A percentile compares a stretch with the other conserved stretches of the same genome.
phyloP scores from a whole-genome alignment of 2,888 invertebrate genomes.

The Rotaria socialis region DNA sequence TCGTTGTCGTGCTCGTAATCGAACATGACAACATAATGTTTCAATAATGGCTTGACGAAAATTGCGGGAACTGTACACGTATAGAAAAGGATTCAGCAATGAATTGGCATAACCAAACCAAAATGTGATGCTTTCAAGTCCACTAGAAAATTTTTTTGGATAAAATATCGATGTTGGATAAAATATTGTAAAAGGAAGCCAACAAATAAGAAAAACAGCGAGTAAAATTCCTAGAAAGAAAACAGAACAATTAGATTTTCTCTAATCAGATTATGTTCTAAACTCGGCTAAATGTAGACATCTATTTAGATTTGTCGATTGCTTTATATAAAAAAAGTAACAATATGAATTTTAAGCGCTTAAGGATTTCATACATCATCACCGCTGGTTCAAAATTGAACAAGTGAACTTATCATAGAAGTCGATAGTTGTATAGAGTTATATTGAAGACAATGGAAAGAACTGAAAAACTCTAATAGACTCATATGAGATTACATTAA shows the following conservation, averaged over 20 bases:
- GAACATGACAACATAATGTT: background rate
- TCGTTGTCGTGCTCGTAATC: background rate
- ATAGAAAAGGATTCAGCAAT: constrained; percentile 42
- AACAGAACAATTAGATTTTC: background rate
- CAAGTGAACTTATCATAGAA: too few relatives aligned
- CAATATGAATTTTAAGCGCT: too few relatives aligned
- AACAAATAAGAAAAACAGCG: constrained; percentile 43
- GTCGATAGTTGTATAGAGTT: too few relatives aligned
- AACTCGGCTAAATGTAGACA: background rate
- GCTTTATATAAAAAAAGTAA: too few relatives aligned
- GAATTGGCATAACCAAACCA: constrained; percentile 46
- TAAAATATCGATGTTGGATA: constrained; percentile 43
- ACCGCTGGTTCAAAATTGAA: too few relatives aligned
- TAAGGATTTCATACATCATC: too few relatives aligned
- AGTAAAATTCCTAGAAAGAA: constrained; percentile 28
- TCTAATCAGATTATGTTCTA: background rate
- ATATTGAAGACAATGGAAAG: too few relatives aligned
- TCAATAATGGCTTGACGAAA: constrained; percentile 32
- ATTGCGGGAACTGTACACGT: constrained; percentile 40
- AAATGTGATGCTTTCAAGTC: constrained; percentile 22
- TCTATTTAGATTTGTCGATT: too few relatives aligned
- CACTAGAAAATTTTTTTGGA: constrained; percentile 34
- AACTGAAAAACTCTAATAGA: too few relatives aligned
- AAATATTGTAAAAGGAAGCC: constrained; percentile 43
- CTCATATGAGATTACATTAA: too few relatives aligned